A percentile compares a stretch with the other conserved stretches of the same genome.
These are phyloP conservation scores for Siniperca scherzeri DNA, from an alignment of 2,797 vertebrate genomes.

Conservation along the genomic window DNA sequence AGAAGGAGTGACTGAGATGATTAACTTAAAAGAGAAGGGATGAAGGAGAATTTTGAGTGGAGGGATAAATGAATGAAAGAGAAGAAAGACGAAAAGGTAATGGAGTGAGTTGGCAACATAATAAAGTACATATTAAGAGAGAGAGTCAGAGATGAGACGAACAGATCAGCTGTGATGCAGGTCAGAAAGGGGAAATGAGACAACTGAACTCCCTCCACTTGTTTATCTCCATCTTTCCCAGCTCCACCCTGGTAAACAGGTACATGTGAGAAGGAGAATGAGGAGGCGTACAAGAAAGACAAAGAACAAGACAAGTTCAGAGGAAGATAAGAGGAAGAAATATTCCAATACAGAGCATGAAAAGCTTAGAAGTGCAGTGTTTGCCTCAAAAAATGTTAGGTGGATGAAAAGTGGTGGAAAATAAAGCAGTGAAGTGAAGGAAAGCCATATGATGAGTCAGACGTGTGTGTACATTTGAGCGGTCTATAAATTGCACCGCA, in stretches of 20 bases:
- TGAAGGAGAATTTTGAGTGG: constrained; percentile 22
- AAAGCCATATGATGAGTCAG: constrained; percentile 62
- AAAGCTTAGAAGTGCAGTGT: constrained; percentile 6
- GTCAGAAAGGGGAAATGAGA: constrained; percentile 40
- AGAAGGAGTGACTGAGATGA: constrained; percentile 39
- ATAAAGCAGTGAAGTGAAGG: constrained; percentile 42
- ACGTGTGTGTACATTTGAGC: constrained; percentile 40
- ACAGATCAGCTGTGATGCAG: constrained; percentile 14
- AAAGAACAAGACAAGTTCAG: constrained; percentile 25
- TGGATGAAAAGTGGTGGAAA: constrained; percentile 29
- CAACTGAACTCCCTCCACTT: constrained; percentile 19
- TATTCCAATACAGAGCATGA: background rate
- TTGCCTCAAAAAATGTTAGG: constrained; percentile 19
- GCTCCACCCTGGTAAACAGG: background rate
- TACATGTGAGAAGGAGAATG: background rate
- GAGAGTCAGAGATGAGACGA: constrained; percentile 16
- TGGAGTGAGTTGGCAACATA: constrained; percentile 25
- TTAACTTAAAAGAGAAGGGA: constrained; percentile 25
- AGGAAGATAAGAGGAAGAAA: constrained; percentile 9
- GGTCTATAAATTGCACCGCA: constrained; percentile 67
- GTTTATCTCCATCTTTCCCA: constrained; percentile 4
- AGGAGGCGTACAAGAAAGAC: constrained; percentile 3
- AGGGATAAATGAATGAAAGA: constrained; percentile 22
- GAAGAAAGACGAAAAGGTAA: constrained; percentile 11
- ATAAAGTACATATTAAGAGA: constrained; percentile 24